These are phyloP conservation scores for Aldabrachelys gigantea DNA, from an alignment of 2,113 vertebrate genomes.

Conservation along the genomic window DNA sequence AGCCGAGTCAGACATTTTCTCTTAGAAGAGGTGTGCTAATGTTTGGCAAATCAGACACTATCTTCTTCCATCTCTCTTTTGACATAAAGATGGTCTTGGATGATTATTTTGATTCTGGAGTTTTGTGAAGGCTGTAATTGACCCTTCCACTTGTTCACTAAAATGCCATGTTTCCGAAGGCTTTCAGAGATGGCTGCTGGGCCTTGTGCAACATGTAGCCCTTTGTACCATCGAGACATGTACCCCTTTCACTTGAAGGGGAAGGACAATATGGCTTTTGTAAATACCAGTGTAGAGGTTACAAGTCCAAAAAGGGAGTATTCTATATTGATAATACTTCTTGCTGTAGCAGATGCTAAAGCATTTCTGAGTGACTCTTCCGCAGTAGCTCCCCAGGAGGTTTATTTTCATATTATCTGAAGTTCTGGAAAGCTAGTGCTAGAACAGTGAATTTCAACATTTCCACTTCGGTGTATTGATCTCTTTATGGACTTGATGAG, in stretches of 20 bases:
- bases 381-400: background rate
- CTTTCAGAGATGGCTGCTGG: background rate
- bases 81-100: constrained; percentile 52
- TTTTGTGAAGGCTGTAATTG: background rate
- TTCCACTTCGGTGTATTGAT: background rate
- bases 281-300: background rate
- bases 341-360: background rate
- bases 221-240: background rate
- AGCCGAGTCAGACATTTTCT: background rate
- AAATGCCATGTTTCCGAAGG: background rate
- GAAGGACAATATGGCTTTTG: background rate
- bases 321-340: background rate
- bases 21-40: constrained; percentile 51
- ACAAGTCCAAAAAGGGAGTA: background rate
- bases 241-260: background rate
- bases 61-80: constrained; percentile 42
- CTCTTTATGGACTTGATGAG: background rate
- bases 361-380: background rate
- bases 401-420: constrained; percentile 18
- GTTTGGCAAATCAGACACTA: constrained; percentile 22
- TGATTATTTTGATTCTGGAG: background rate
- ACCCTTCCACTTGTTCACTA: background rate
- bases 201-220: background rate
- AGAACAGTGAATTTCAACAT: background rate
- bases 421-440: background rate